phyloP scores from a whole-genome alignment of 2,888 invertebrate species.

The Cabera pusaria region DNA sequence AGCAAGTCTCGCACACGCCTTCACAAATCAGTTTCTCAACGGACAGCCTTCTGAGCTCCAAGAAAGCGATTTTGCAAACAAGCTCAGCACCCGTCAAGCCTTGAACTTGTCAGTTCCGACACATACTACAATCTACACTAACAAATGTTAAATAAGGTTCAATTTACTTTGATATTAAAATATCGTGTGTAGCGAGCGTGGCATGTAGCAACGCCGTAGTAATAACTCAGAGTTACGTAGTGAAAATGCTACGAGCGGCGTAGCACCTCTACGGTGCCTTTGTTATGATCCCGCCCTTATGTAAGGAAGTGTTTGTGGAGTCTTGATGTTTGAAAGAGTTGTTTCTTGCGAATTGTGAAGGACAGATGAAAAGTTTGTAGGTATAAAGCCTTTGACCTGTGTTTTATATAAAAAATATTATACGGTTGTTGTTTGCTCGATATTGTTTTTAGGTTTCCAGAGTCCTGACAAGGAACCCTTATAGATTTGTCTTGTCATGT shows the following conservation, averaged over 20 bases:
- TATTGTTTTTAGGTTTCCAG: too few species aligned
- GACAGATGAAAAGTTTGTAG: too few species aligned
- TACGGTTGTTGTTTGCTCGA: too few species aligned
- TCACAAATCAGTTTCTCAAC: conserved; percentile 4
- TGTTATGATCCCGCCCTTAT: conserved; percentile 7
- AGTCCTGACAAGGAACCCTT: too few species aligned
- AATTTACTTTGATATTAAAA: conserved; percentile 6
- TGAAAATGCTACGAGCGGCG: conserved; percentile 30
- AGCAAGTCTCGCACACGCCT: too few species aligned
- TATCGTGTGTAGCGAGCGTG: conserved; percentile 14
- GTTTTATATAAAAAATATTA: too few species aligned
- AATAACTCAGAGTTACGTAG: conserved; percentile 36
- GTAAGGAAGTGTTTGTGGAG: conserved; percentile 1
- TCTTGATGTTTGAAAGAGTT: neutral
- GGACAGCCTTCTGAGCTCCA: conserved; percentile 1
- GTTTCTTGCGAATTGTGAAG: neutral
- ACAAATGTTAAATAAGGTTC: conserved; percentile 7
- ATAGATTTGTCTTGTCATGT: too few species aligned
- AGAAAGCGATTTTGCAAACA: conserved; percentile 12
- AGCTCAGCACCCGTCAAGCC: neutral
- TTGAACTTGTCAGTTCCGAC: neutral
- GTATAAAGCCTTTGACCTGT: too few species aligned
- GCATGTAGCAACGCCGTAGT: conserved; percentile 27
- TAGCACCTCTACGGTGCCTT: conserved; percentile 23
- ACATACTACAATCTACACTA: too few species aligned